Percentiles rank a stretch among this genome's conserved stretches.
Evolutionary conservation across 2,888 invertebrate genomes (phyloP).

Genomic region (Platycheirus albimanus): DNA sequence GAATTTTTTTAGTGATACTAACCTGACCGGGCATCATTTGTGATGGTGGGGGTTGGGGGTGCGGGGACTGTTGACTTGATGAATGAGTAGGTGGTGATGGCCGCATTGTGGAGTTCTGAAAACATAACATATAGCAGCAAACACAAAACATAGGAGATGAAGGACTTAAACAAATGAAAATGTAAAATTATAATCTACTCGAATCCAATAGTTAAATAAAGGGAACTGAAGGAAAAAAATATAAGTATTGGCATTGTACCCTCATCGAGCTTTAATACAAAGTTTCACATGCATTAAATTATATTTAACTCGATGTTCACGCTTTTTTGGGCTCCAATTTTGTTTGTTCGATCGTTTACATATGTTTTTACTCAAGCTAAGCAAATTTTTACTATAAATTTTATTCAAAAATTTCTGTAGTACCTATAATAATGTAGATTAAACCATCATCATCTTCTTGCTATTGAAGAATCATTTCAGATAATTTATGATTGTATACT

Average conservation of each 20-base stretch:
- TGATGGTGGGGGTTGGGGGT: constrained; percentile 91
- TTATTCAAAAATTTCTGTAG: not conserved
- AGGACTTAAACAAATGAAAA: constrained; percentile 41
- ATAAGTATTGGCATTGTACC: not conserved
- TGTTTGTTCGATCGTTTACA: too few relatives aligned
- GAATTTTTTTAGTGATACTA: constrained; percentile 74
- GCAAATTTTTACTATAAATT: not conserved
- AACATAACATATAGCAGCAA: constrained; percentile 79
- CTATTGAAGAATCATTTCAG: too few relatives aligned
- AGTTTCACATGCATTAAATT: not conserved
- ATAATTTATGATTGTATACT: not conserved
- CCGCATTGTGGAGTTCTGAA: constrained; percentile 90
- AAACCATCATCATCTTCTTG: constrained; percentile 16
- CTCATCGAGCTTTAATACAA: too few relatives aligned
- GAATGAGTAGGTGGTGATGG: constrained; percentile 93
- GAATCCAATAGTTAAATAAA: not conserved
- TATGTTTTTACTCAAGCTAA: not conserved
- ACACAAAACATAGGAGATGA: constrained; percentile 65
- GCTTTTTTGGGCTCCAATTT: too few relatives aligned
- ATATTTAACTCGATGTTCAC: too few relatives aligned
- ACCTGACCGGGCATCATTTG: constrained; percentile 92
- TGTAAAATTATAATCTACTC: constrained; percentile 16
- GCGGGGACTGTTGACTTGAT: constrained; percentile 95
- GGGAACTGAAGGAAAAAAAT: not conserved
- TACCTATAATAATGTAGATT: not conserved